Percentiles rank a stretch among this genome's conserved stretches.
Evolutionary conservation across 2,888 invertebrate genomes (phyloP).

Genomic region (Drosophila emarginata): DNA sequence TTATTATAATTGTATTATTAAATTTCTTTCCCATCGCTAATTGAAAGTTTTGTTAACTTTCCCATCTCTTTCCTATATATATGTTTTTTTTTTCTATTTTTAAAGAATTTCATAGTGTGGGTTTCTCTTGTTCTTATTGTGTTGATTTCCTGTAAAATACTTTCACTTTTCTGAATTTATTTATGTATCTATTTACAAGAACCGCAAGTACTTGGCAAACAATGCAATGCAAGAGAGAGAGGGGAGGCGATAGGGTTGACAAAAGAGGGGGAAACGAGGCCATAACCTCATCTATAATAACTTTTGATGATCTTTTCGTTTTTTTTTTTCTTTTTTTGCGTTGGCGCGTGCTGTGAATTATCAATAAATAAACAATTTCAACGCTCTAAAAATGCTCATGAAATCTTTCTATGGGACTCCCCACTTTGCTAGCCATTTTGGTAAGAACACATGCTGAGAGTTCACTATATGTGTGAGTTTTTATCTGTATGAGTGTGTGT

Average conservation of each 20-base stretch:
- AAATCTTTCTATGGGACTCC: constrained; percentile 42
- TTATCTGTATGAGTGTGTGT: background rate
- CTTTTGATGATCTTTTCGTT: constrained; percentile 66
- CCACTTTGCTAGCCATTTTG: constrained; percentile 43
- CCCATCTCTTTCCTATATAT: background rate
- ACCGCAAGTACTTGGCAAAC: constrained; percentile 10
- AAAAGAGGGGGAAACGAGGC: background rate
- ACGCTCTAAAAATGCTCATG: constrained; percentile 50
- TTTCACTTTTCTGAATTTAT: constrained; percentile 27
- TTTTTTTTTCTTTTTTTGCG: constrained; percentile 21
- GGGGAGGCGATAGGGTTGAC: background rate
- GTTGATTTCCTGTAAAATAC: background rate
- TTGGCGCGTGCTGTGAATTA: constrained; percentile 70
- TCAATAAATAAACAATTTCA: constrained; percentile 73
- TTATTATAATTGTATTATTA: background rate
- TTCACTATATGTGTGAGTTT: constrained; percentile 13
- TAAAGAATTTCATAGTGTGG: constrained; percentile 16
- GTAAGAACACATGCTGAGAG: constrained; percentile 60
- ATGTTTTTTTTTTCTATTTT: too few relatives aligned
- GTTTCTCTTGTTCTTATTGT: constrained; percentile 12
- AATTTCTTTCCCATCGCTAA: background rate
- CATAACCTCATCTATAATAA: constrained; percentile 43
- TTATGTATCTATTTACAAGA: constrained; percentile 43
- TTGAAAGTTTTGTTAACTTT: background rate
- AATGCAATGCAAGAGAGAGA: background rate